These are phyloP conservation scores for Cheirogaleus medius DNA, from an alignment of 2,113 vertebrate genomes.

Conservation along the genomic window DNA sequence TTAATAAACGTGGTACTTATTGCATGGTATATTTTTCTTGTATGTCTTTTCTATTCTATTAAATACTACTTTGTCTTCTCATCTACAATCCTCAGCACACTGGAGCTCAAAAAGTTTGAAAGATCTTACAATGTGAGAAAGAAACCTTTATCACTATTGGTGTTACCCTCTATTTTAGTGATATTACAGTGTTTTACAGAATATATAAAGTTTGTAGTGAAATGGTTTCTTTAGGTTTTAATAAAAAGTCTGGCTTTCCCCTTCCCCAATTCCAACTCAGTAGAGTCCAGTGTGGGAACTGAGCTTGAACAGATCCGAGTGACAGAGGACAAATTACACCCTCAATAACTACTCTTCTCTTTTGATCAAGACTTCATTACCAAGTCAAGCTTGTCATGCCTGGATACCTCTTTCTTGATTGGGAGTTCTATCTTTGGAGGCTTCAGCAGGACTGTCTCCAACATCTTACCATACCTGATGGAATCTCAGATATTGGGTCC, in stretches of 20 bases:
- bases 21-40: background rate
- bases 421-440: background rate
- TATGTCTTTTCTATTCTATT: background rate
- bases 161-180: background rate
- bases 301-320: background rate
- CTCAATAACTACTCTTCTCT: background rate
- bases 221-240: background rate
- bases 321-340: background rate
- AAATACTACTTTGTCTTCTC: background rate
- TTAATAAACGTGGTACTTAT: background rate
- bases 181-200: background rate
- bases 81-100: background rate
- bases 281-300: background rate
- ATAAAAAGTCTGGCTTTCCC: background rate
- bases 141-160: background rate
- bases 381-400: background rate
- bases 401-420: background rate
- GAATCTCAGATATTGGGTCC: background rate
- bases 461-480: background rate
- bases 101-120: background rate
- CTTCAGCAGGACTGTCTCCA: background rate
- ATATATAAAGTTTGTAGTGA: background rate
- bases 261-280: background rate
- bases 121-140: background rate
- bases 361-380: background rate